These are phyloP conservation scores for Otocyon megalotis DNA, from an alignment of 2,113 vertebrate genomes.

Conservation along the genomic window DNA sequence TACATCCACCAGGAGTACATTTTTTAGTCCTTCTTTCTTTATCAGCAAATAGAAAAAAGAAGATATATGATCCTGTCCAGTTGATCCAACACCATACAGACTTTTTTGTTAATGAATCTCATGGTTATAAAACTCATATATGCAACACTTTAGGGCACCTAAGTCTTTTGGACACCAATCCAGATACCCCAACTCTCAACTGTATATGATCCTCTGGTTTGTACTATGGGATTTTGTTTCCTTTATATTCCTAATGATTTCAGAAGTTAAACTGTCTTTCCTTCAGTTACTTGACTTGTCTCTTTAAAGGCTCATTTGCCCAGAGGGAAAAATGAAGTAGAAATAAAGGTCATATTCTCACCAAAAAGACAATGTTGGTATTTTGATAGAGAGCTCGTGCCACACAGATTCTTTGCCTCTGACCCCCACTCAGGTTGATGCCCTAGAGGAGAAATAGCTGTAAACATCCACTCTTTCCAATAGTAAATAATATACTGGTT, in stretches of 20 bases:
- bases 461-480: constrained; percentile 61
- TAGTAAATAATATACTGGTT: constrained; percentile 46
- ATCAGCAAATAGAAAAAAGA: not conserved
- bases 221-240: not conserved
- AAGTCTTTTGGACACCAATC: not conserved
- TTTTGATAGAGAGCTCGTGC: constrained; percentile 98
- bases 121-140: not conserved
- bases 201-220: not conserved
- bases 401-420: constrained; percentile 98
- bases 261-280: constrained; percentile 14
- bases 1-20: not conserved
- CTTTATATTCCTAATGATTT: not conserved
- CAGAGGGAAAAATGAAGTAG: not conserved
- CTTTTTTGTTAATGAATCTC: not conserved
- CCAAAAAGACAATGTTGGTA: constrained; percentile 98
- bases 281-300: not conserved
- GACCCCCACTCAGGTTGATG: constrained; percentile 98
- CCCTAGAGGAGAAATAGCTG: constrained; percentile 89
- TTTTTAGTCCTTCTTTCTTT: not conserved
- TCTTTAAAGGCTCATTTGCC: constrained; percentile 5
- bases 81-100: not conserved
- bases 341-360: constrained; percentile 84
- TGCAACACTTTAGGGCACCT: not conserved
- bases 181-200: not conserved
- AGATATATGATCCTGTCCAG: not conserved